Evolutionary conservation across 2,113 vertebrate genomes (phyloP).

Genomic region (Grammomys surdaster): DNA sequence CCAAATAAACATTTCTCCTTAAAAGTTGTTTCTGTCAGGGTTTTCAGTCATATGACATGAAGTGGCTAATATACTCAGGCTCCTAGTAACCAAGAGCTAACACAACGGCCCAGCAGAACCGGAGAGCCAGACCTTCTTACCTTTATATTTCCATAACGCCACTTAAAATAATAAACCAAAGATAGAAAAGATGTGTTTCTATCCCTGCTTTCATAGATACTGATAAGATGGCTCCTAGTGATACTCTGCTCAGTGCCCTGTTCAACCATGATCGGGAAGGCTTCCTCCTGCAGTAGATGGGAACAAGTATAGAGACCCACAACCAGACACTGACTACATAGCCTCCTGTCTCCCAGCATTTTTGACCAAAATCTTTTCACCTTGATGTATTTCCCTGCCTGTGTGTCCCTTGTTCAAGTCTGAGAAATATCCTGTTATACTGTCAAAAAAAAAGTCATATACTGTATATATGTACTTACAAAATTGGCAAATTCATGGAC

Average conservation of each 20-base stretch:
- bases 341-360: not conserved
- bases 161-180: not conserved
- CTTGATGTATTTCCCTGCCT: not conserved
- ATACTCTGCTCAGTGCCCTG: not conserved
- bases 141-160: not conserved
- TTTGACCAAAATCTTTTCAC: slow-evolving; percentile 42
- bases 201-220: not conserved
- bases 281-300: not conserved
- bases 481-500: not conserved
- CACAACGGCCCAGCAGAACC: not conserved
- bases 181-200: not conserved
- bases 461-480: not conserved
- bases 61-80: not conserved
- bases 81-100: not conserved
- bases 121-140: not conserved
- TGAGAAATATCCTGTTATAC: not conserved
- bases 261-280: not conserved
- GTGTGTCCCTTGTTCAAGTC: not conserved
- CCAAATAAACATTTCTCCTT: not conserved
- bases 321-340: not conserved
- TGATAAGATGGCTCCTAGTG: not conserved
- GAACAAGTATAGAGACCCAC: not conserved
- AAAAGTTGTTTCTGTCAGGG: not conserved
- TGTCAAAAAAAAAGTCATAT: not conserved
- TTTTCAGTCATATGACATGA: not conserved